A percentile compares a stretch with the other conserved stretches of the same genome.
Conservation (phyloP, 2,888 invertebrate genomes). For the Azorinus chamasolen region DNA sequence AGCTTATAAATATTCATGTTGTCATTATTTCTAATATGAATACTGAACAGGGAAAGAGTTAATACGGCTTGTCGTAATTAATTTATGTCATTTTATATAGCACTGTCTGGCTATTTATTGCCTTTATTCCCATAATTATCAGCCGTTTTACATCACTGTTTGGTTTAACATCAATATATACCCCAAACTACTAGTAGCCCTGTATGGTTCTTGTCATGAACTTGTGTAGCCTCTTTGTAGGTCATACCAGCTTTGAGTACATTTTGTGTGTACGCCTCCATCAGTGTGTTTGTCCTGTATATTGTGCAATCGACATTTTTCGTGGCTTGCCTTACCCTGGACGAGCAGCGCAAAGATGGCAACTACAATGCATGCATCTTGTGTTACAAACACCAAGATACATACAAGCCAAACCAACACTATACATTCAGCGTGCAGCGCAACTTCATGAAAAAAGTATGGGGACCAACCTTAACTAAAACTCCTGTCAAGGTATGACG, state of each 20-base stretch:
- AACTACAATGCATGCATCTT: conserved; percentile 85
- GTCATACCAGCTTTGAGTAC: conserved; percentile 93
- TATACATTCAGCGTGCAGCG: conserved; percentile 89
- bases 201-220: too few relatives aligned
- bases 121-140: too few relatives aligned
- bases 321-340: conserved; percentile 92
- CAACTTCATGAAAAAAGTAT: conserved; percentile 88
- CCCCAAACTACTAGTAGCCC: too few relatives aligned
- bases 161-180: too few relatives aligned
- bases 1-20: too few relatives aligned
- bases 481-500: conserved; percentile 89
- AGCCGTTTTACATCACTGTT: too few relatives aligned
- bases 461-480: conserved; percentile 90
- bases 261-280: conserved; percentile 93
- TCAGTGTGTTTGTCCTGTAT: conserved; percentile 92
- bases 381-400: conserved; percentile 89
- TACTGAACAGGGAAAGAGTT: too few relatives aligned
- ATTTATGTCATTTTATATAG: too few relatives aligned
- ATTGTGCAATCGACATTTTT: conserved; percentile 92
- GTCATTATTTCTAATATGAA: too few relatives aligned
- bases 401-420: conserved; percentile 87
- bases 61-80: too few relatives aligned
- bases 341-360: conserved; percentile 87
- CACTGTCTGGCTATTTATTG: too few relatives aligned
- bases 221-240: too few relatives aligned